Conservation (phyloP, 1,140 invertebrate genomes). For the Homalodisca vitripennis region DNA sequence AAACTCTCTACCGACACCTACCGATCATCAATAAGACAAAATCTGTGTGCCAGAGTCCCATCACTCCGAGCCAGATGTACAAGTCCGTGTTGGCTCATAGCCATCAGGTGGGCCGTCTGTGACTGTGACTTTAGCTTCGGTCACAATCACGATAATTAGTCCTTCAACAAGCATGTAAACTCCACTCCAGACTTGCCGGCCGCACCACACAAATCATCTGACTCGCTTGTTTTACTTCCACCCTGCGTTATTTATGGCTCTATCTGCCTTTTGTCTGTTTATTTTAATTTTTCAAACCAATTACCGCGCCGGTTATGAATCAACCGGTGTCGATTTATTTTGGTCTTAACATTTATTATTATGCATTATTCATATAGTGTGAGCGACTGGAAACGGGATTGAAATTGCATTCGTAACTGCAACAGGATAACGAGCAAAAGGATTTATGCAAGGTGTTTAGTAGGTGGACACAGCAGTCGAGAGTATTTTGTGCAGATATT, state of each 20-base stretch:
- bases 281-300: constrained; percentile 18
- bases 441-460: too few species aligned
- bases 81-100: too few species aligned
- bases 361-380: background rate
- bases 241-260: constrained; percentile 11
- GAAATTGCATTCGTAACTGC: too few species aligned
- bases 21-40: too few species aligned
- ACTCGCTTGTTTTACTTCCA: background rate
- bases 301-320: constrained; percentile 9
- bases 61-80: too few species aligned
- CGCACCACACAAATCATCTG: background rate
- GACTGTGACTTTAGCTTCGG: background rate
- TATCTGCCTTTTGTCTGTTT: constrained; percentile 18
- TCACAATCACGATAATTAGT: constrained; percentile 15
- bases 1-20: too few species aligned
- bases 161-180: constrained; percentile 20
- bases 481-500: too few species aligned
- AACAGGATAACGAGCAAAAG: too few species aligned
- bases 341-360: background rate
- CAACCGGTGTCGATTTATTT: background rate
- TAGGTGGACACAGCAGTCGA: too few species aligned
- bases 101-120: too few species aligned
- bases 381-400: too few species aligned
- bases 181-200: background rate
- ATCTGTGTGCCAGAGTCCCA: too few species aligned